These are phyloP conservation scores for Papilio machaon DNA, from an alignment of 1,140 invertebrate species.

Conservation along the genomic window DNA sequence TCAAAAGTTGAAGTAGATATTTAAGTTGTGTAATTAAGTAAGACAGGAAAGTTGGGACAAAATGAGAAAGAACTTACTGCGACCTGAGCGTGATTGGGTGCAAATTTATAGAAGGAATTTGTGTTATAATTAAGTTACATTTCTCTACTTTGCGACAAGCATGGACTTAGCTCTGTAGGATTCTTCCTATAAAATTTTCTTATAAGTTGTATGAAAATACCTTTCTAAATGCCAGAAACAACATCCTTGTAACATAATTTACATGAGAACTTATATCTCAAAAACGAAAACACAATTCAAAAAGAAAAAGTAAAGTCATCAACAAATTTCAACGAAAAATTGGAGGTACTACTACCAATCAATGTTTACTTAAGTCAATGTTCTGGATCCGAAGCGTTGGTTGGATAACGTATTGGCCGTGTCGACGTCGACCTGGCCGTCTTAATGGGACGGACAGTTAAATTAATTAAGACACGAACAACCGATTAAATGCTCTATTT, in stretches of 20 bases:
- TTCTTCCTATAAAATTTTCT: background rate
- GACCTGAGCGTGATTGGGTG: background rate
- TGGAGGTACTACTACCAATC: constrained; percentile 12
- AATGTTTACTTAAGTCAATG: constrained; percentile 36
- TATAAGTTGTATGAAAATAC: background rate
- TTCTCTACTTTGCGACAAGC: background rate
- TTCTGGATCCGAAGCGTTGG: constrained; percentile 26
- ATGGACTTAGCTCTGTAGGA: no score
- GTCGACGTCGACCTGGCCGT: constrained; percentile 14
- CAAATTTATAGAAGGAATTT: constrained; percentile 3
- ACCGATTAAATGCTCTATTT: constrained; percentile 27
- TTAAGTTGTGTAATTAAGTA: constrained; percentile 26
- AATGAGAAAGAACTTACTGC: constrained; percentile 2
- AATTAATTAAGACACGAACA: constrained; percentile 38
- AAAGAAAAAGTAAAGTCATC: background rate
- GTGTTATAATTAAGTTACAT: background rate
- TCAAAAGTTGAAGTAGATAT: constrained; percentile 25
- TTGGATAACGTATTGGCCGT: constrained; percentile 11
- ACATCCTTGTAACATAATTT: background rate
- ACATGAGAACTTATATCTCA: background rate
- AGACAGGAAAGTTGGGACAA: background rate
- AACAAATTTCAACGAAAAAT: background rate
- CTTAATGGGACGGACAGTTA: constrained; percentile 33
- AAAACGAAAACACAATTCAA: background rate
- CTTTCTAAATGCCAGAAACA: no score